Evolutionary conservation across 2,888 invertebrate species (phyloP), one percentile per base, ranked within the genome.

Genomic region (Xylocampa areola): DNA sequence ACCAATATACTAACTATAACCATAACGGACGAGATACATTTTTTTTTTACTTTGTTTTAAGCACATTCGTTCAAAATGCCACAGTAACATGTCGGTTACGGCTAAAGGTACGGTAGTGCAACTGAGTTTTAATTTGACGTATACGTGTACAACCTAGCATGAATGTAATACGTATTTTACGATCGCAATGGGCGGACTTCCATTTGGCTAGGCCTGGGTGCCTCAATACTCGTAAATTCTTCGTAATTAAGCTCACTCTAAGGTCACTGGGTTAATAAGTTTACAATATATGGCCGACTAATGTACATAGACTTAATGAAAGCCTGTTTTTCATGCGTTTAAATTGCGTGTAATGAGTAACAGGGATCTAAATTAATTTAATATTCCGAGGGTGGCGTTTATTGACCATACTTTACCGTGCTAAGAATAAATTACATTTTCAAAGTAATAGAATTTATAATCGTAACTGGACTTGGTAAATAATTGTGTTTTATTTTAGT

Each of bases 141-240:
- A 30, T 40, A 48, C n/a, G 32, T 39, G 8, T 8, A 14, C 41
- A 19, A 21, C 7, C 8, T 17, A 30, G 13, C 36, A 19, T 11
- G 16, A 30, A 29, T 29, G 41, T 35, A 16, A n/a, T 27, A 13
- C 5, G 32, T 16, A 60, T 45, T 71, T 68, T 62, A 71, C 48
- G 40, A 45, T 27, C 39, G 44, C 51, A 55, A 49, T 60, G 57
- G 49, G 54, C 53, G 36, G 11, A 43, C 48, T 68, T 63, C 75
- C 69, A 75, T 69, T 73, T 67, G 58, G 71, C 75, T 45, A 47
- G 50, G 33, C 41, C 27, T 33, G 27, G 44, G 6, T 32, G 44
- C 68, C 67, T 67, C 71, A 69, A 79, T 73, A 71, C 60, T 75
- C 73, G 68, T 79, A 79, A 79, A 79, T 80, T 79, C 67, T 74